Percentiles rank a stretch among this genome's conserved stretches.
Conservation (phyloP, 2,797 vertebrate genomes). For the Enteromius unitaeniatus region DNA sequence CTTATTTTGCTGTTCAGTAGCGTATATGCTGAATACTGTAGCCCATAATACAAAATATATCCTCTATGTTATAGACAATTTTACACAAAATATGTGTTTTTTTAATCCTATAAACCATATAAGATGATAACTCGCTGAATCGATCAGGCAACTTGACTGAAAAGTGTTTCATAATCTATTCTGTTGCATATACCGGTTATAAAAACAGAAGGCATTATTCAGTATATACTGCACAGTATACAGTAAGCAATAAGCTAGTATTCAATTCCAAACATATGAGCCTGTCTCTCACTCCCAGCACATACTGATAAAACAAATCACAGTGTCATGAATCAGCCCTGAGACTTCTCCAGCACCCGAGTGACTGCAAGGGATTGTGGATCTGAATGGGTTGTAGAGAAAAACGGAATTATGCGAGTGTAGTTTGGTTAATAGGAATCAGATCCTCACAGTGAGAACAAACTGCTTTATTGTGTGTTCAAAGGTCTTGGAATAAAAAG, state of each 20-base stretch:
- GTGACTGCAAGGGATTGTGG: not conserved
- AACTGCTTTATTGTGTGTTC: constrained; percentile 40
- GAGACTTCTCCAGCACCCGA: not conserved
- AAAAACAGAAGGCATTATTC: not conserved
- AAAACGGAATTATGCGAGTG: constrained; percentile 4
- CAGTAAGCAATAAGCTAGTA: not conserved
- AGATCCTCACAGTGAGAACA: constrained; percentile 35
- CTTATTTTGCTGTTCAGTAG: not conserved
- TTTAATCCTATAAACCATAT: not conserved
- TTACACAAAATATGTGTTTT: not conserved
- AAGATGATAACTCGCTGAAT: not conserved
- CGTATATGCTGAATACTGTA: not conserved
- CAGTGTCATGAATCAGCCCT: not conserved
- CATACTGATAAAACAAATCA: not conserved
- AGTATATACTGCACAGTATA: not conserved
- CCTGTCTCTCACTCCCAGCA: not conserved
- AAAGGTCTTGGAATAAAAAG: constrained; percentile 32
- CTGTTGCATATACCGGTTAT: not conserved
- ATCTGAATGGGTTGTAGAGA: constrained; percentile 2
- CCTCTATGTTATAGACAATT: not conserved
- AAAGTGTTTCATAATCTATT: not conserved
- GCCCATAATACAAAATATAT: not conserved
- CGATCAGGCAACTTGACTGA: not conserved
- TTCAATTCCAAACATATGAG: constrained; percentile 25
- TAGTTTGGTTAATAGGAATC: constrained; percentile 26